Conservation (phyloP, 2,113 vertebrate species). For the Oncorhynchus tshawytscha region DNA sequence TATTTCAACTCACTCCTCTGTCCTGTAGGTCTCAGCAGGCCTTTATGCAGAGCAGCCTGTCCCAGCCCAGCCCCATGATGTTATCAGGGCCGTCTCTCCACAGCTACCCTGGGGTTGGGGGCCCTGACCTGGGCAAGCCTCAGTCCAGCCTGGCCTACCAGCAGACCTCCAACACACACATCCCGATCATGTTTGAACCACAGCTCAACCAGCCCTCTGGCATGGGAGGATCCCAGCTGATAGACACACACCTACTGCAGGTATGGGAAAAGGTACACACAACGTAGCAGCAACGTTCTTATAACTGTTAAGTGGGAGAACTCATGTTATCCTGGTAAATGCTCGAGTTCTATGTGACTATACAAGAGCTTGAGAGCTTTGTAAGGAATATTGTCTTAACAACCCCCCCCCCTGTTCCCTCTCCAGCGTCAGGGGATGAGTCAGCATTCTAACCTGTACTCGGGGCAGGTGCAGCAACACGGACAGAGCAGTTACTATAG, state of each 20-base stretch:
- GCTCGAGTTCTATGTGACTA: too few relatives aligned
- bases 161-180: slow-evolving; percentile 85
- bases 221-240: slow-evolving; percentile 91
- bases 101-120: slow-evolving; percentile 91
- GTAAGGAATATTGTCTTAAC: slow-evolving; percentile 33
- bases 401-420: too few relatives aligned
- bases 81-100: slow-evolving; percentile 92
- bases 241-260: slow-evolving; percentile 86
- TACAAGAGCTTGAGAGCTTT: too few relatives aligned
- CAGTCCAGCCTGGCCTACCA: slow-evolving; percentile 93
- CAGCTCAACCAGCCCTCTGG: slow-evolving; percentile 93
- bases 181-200: slow-evolving; percentile 96
- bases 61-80: slow-evolving; percentile 89
- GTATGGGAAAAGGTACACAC: slow-evolving; percentile 50
- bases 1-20: background rate
- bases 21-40: slow-evolving; percentile 90
- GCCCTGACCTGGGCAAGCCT: slow-evolving; percentile 91
- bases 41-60: slow-evolving; percentile 94
- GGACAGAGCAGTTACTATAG: slow-evolving; percentile 86
- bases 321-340: too few relatives aligned
- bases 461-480: slow-evolving; percentile 93
- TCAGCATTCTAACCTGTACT: slow-evolving; percentile 95
- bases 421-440: slow-evolving; percentile 86
- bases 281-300: too few relatives aligned
- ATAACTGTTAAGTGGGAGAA: too few relatives aligned